Evolutionary conservation across 2,888 invertebrate species (phyloP).

Genomic region (Onchidella celtica): DNA sequence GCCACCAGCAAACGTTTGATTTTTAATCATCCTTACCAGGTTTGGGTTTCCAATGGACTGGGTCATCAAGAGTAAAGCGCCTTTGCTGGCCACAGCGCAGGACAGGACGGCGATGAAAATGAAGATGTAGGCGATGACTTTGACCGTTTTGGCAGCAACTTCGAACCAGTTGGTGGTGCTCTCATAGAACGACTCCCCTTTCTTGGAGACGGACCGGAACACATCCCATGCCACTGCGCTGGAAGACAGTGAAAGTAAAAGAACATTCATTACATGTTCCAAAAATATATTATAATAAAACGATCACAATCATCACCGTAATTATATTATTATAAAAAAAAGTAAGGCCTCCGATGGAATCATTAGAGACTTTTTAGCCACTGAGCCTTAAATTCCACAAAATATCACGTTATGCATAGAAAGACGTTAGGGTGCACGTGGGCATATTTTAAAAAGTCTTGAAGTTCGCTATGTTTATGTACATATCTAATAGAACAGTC

Average conservation of each 20-base stretch:
- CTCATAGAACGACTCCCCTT: conserved; percentile 60
- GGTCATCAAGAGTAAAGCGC: conserved; percentile 83
- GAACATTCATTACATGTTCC: too few species aligned
- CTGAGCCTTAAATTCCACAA: too few species aligned
- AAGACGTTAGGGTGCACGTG: too few species aligned
- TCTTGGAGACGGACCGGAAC: conserved; percentile 60
- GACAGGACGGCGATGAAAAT: conserved; percentile 92
- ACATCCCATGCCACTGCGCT: conserved; percentile 62
- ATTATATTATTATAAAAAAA: too few species aligned
- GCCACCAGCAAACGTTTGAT: too few species aligned
- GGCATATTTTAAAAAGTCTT: too few species aligned
- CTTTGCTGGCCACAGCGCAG: conserved; percentile 93
- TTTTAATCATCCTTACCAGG: conserved; percentile 57
- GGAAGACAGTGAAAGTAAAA: not conserved
- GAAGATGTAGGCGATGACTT: conserved; percentile 88
- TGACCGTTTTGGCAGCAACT: conserved; percentile 70
- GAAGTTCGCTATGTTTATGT: too few species aligned
- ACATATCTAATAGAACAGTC: too few species aligned
- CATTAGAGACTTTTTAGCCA: too few species aligned
- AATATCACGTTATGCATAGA: too few species aligned
- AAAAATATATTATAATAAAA: not conserved
- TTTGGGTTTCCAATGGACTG: conserved; percentile 58
- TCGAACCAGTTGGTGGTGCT: conserved; percentile 62
- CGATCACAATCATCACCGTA: too few species aligned
- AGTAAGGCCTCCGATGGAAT: too few species aligned